Percentiles rank a stretch among this genome's conserved stretches.
These are phyloP conservation scores for Margaritifera margaritifera DNA, from an alignment of 2,888 invertebrate genomes.

Conservation along the genomic window DNA sequence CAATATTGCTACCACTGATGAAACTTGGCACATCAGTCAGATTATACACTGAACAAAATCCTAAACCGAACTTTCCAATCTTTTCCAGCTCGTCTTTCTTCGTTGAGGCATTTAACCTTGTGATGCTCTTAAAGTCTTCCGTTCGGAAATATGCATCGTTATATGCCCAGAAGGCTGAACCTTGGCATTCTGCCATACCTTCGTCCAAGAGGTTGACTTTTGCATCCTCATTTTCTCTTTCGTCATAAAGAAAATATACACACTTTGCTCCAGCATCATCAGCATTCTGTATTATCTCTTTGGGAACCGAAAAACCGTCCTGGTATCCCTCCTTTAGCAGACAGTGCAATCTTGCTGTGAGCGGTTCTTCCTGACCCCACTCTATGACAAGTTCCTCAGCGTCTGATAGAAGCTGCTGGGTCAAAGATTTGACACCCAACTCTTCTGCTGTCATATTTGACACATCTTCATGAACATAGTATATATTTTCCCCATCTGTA, in stretches of 20 bases:
- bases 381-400: conserved; percentile 21
- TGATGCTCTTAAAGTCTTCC: conserved; percentile 65
- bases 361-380: conserved; percentile 66
- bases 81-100: conserved; percentile 58
- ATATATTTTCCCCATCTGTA: conserved; percentile 26
- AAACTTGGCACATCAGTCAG: conserved; percentile 69
- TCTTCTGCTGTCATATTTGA: conserved; percentile 47
- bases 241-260: conserved; percentile 64
- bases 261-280: conserved; percentile 68
- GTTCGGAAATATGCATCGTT: conserved; percentile 65
- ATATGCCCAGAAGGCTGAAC: conserved; percentile 68
- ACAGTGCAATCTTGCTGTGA: conserved; percentile 59
- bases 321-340: conserved; percentile 64
- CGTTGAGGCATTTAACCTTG: conserved; percentile 63
- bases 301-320: conserved; percentile 62
- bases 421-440: conserved; percentile 48
- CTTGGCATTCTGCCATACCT: conserved; percentile 64
- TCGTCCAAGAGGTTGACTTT: conserved; percentile 51
- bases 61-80: conserved; percentile 68
- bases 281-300: conserved; percentile 69
- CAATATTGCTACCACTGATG: conserved; percentile 61
- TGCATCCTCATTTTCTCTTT: conserved; percentile 32
- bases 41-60: conserved; percentile 70
- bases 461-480: conserved; percentile 44
- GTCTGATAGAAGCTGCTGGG: conserved; percentile 25